Percentiles rank a stretch among this genome's conserved stretches.
Conservation (phyloP, 2,113 vertebrate species). For the Hassar affinis region DNA sequence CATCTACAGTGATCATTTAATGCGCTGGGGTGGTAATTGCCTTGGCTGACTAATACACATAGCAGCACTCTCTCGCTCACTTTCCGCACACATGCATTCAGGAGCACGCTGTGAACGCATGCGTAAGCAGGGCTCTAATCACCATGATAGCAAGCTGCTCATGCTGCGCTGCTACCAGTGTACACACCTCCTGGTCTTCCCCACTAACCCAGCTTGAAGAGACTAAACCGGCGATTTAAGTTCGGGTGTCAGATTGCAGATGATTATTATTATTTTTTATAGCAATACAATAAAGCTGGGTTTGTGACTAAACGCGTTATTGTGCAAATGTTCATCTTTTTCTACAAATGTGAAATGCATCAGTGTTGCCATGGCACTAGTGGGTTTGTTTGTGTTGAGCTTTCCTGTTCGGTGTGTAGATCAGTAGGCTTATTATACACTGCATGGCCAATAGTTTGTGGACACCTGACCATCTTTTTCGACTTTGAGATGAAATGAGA, state of each 20-base stretch:
- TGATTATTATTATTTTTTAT: background rate
- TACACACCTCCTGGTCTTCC: constrained; percentile 16
- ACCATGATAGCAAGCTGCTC: constrained; percentile 16
- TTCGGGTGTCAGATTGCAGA: background rate
- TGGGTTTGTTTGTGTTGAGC: constrained; percentile 7
- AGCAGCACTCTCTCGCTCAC: constrained; percentile 17
- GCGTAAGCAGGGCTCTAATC: constrained; percentile 36
- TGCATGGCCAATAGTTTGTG: background rate
- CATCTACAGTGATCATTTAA: constrained; percentile 59
- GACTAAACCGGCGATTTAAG: background rate
- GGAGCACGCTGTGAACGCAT: constrained; percentile 47
- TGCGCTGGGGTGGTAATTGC: constrained; percentile 63
- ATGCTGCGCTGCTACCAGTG: constrained; percentile 11
- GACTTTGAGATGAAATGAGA: background rate
- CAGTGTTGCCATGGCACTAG: constrained; percentile 47
- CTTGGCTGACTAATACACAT: constrained; percentile 51
- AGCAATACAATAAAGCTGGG: background rate
- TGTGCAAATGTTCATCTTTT: constrained; percentile 19
- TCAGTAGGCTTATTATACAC: background rate
- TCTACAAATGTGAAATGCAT: constrained; percentile 7
- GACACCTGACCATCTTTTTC: background rate
- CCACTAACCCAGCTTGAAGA: background rate
- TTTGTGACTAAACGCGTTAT: constrained; percentile 16
- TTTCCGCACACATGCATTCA: constrained; percentile 46
- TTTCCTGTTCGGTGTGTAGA: background rate